phyloP scores from a whole-genome alignment of 2,113 vertebrate genomes.

The Callospermophilus lateralis region DNA sequence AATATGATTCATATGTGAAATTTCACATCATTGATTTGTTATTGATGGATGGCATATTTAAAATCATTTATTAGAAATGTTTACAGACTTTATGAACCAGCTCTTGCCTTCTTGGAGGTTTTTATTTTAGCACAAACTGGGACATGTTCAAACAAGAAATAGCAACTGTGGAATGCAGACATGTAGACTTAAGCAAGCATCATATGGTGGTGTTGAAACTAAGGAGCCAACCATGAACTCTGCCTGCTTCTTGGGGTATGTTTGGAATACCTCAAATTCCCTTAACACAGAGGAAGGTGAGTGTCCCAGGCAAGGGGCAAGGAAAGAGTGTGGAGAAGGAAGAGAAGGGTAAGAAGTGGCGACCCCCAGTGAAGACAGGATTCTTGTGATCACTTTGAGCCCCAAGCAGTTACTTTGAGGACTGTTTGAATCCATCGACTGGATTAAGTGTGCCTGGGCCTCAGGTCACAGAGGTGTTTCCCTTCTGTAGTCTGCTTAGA shows the following conservation, averaged over 20 bases:
- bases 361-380: neutral
- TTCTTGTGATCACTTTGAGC: neutral
- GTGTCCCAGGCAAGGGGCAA: neutral
- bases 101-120: neutral
- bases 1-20: neutral
- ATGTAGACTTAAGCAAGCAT: neutral
- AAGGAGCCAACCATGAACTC: accelerated
- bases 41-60: neutral
- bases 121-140: neutral
- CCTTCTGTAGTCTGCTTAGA: neutral
- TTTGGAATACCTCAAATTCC: neutral
- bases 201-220: neutral
- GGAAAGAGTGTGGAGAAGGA: accelerated
- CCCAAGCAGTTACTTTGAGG: neutral
- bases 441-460: neutral
- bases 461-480: neutral
- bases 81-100: neutral
- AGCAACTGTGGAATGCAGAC: neutral
- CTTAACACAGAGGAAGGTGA: neutral
- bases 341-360: neutral
- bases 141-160: neutral
- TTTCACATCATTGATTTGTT: neutral
- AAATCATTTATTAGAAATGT: constrained; percentile 3
- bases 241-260: neutral
- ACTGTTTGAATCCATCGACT: neutral